Evolutionary conservation across 1,140 invertebrate species (phyloP).

Genomic region (Brachionus paranguensis): DNA sequence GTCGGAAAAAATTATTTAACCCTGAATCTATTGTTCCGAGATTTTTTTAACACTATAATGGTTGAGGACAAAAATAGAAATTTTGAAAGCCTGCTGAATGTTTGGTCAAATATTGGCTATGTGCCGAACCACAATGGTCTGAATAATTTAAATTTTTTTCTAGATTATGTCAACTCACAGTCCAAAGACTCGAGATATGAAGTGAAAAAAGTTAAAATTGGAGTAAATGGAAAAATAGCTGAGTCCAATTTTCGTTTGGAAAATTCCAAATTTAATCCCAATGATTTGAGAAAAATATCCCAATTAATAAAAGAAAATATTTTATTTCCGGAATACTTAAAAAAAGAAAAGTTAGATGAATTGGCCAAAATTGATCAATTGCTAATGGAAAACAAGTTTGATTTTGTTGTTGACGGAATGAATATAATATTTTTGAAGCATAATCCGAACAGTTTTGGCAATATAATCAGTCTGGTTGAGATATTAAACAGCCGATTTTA

Average conservation of each 20-base stretch:
- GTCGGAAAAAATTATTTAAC: neutral
- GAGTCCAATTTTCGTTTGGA: neutral
- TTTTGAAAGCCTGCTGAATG: neutral
- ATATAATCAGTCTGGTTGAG: neutral
- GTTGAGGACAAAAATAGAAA: neutral
- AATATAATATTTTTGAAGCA: neutral
- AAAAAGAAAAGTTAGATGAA: neutral
- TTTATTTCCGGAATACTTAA: neutral
- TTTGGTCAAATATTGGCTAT: neutral
- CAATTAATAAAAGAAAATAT: neutral
- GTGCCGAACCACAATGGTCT: neutral
- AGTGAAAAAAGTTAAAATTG: neutral
- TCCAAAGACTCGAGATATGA: neutral
- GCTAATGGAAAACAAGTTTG: neutral
- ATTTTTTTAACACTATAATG: neutral
- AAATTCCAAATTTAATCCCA: neutral
- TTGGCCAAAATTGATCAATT: neutral
- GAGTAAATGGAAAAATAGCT: neutral
- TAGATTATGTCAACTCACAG: neutral
- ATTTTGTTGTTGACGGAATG: constrained; percentile 30
- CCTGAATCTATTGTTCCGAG: neutral
- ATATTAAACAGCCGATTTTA: neutral
- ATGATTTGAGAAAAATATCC: neutral
- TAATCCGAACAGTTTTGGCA: neutral
- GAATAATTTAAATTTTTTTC: neutral